Base-by-base conservation (phyloP, 2,797 vertebrate genomes). In the Coluber constrictor region DNA sequence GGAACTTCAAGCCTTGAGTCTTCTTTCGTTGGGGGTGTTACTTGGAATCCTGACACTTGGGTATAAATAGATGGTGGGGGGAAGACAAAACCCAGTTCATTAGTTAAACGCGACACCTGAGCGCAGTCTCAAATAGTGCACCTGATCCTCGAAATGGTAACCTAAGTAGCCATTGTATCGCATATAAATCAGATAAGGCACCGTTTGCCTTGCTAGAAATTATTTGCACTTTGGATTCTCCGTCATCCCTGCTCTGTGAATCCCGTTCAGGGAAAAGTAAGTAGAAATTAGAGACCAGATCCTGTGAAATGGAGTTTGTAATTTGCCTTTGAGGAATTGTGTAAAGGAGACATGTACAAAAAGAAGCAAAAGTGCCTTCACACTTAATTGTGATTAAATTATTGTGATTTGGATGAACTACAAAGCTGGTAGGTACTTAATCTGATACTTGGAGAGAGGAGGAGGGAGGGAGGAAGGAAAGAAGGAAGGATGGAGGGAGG, bases 111-210 rank as follows among this genome's bases (percentile, higher is more conserved):
- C 97, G 98, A 98, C 98, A 99, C 97, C 96, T 88, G 98, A 99
- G 98, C 98, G 96, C 96, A 94, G 96, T 97, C 97, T 95, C 94
- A 95, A 96, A 94, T 96, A 95, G 96, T 98, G 97, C 98, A 99
- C 97, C 97, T 98, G 98, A 99, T 99, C 98, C 98, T 95, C 92
- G 91, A 97, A 97, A 96, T 97, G 97, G 98, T 98, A 99, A 99
- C 98, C 98, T 96, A 98, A 99, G 98, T 96, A 97, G 97, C 95
- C 97, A 98, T 97, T 97, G 96, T 95, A 96, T 98, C 98, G 98
- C 98, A 98, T 99, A 99, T 98, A 99, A 99, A 97, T 96, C 94
- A 90, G 96, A 92, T 90, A 97, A 96, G 95, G 95, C 95, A 97
- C 96, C 96, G 95, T 93, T 83, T 83, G 90, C 96, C 94, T 95